phyloP scores from a whole-genome alignment of 2,797 vertebrate genomes.

The Capromys pilorides region DNA sequence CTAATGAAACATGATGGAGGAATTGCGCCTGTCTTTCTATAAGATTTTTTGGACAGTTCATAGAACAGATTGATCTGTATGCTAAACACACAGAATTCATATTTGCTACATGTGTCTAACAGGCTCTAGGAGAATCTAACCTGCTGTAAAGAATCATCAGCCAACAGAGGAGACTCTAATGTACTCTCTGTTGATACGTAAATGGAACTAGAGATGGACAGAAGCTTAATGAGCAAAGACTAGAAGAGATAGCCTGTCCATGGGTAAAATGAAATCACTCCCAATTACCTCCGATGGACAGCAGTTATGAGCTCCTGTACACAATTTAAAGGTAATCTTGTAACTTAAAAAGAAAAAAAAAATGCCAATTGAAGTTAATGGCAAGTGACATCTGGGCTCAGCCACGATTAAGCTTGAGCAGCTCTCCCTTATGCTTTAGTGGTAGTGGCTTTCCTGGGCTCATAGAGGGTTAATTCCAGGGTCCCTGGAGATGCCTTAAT shows the following conservation, averaged over 20 bases:
- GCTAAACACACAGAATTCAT: neutral
- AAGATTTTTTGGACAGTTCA: neutral
- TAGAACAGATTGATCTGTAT: neutral
- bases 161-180: neutral
- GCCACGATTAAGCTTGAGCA: conserved; percentile 83
- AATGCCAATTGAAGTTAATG: conserved; percentile 83
- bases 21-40: neutral
- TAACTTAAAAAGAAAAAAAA: conserved; percentile 58
- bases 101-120: neutral
- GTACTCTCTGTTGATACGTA: conserved; percentile 44
- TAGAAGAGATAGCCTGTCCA: conserved; percentile 30
- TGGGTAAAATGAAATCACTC: conserved; percentile 68
- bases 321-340: conserved; percentile 77
- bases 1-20: neutral
- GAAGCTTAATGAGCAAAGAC: conserved; percentile 73
- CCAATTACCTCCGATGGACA: conserved; percentile 49
- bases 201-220: conserved; percentile 38
- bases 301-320: conserved; percentile 66
- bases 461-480: conserved; percentile 85
- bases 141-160: neutral
- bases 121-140: neutral
- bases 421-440: conserved; percentile 62
- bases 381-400: conserved; percentile 87
- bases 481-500: conserved; percentile 85
- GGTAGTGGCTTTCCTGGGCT: conserved; percentile 76